A percentile compares a stretch with the other conserved stretches of the same genome.
Conservation (phyloP, 2,888 invertebrate species). For the Lottia scabra region DNA sequence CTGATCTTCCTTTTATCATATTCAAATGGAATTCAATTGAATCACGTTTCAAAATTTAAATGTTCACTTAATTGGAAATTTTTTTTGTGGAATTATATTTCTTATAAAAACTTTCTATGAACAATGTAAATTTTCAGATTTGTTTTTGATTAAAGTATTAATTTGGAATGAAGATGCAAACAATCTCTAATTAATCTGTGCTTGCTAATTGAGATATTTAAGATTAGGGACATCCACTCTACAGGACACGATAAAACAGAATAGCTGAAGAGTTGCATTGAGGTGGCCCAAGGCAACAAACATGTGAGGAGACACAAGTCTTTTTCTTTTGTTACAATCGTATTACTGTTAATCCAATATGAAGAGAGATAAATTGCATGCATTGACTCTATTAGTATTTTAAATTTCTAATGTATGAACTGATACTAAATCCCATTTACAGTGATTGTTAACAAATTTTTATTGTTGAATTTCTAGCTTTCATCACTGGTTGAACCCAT, state of each 20-base stretch:
- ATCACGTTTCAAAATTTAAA: no score
- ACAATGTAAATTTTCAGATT: no score
- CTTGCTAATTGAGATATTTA: neutral
- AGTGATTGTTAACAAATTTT: neutral
- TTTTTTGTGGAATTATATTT: no score
- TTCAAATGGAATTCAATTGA: no score
- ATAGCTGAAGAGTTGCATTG: neutral
- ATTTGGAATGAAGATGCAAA: neutral
- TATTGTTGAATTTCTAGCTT: neutral
- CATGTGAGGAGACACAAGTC: neutral
- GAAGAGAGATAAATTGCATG: neutral
- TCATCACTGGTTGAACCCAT: neutral
- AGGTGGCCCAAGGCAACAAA: neutral
- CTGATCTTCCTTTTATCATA: no score
- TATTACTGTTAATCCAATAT: neutral
- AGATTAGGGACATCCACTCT: neutral
- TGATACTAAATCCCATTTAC: neutral
- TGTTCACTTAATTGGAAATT: no score
- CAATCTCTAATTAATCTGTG: neutral
- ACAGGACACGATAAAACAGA: neutral
- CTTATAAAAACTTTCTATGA: no score
- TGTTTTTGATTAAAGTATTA: no score
- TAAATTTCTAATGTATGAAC: no score
- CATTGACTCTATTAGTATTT: no score
- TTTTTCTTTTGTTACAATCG: neutral